Conservation (phyloP, 2,888 invertebrate species). For the Myopa tessellatipennis region DNA sequence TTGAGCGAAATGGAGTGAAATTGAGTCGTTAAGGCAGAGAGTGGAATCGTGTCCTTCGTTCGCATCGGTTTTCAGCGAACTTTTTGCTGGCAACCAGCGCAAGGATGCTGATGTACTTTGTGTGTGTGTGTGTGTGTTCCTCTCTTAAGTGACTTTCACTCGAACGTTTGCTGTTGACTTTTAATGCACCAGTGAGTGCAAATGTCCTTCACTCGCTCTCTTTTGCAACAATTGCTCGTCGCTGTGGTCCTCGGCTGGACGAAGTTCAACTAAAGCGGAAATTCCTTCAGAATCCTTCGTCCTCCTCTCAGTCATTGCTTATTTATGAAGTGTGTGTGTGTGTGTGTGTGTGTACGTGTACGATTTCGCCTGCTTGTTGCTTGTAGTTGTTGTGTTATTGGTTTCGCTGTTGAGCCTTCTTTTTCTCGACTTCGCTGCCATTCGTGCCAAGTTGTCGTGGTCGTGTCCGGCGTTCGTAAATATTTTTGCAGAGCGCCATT, state of each 20-base stretch:
- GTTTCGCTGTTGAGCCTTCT: conserved; percentile 2
- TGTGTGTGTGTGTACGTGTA: conserved; percentile 28
- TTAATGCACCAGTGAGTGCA: no score
- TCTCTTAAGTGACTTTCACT: no score
- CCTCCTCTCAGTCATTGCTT: not conserved
- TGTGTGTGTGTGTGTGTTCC: no score
- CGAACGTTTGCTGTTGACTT: no score
- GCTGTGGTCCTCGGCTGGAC: not conserved
- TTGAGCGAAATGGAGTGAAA: no score
- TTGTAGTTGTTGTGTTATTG: not conserved
- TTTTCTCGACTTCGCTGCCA: not conserved
- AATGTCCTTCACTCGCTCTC: not conserved
- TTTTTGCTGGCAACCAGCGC: no score
- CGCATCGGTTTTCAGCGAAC: no score
- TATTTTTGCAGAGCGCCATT: conserved; percentile 7
- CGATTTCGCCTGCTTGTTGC: conserved; percentile 43
- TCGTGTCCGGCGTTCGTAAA: conserved; percentile 9
- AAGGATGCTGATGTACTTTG: no score
- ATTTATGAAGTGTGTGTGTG: conserved; percentile 17
- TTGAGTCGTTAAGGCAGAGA: no score
- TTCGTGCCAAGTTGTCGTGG: conserved; percentile 10
- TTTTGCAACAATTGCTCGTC: not conserved
- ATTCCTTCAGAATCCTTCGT: not conserved
- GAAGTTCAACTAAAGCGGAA: not conserved
- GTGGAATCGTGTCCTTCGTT: no score